phyloP scores from a whole-genome alignment of 2,797 vertebrate genomes.

The Spea hammondii region DNA sequence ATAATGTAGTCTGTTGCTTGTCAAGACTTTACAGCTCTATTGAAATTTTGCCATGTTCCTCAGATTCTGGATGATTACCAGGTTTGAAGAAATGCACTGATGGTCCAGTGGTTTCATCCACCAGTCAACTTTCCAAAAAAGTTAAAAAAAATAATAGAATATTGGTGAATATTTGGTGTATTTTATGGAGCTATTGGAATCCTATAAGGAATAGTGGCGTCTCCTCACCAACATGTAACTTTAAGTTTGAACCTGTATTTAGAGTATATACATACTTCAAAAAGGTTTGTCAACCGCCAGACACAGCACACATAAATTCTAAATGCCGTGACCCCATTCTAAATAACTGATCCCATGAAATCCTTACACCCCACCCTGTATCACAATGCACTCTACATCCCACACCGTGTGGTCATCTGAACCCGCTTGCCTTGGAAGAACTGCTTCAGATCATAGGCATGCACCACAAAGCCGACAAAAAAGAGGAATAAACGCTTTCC shows the following conservation, averaged over 20 bases:
- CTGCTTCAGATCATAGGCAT: constrained; percentile 27
- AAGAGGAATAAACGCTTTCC: background rate
- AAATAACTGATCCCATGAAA: too few species aligned
- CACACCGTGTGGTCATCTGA: constrained; percentile 8
- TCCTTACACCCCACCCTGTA: background rate
- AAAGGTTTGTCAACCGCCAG: constrained; percentile 27
- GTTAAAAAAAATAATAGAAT: too few species aligned
- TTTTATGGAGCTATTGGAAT: too few species aligned
- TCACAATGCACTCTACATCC: background rate
- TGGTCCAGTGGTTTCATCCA: too few species aligned
- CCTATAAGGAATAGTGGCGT: background rate
- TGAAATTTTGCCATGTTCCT: too few species aligned
- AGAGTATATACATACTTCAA: constrained; percentile 21
- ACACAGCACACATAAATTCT: constrained; percentile 12
- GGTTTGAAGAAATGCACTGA: too few species aligned
- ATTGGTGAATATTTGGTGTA: too few species aligned
- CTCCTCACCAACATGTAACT: too few species aligned
- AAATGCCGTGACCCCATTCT: background rate
- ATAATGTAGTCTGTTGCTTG: too few species aligned
- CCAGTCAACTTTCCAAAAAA: too few species aligned
- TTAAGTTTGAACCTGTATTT: background rate
- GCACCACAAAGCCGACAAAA: constrained; percentile 25
- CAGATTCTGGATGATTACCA: too few species aligned
- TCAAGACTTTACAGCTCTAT: too few species aligned
- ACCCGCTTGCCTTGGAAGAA: constrained; percentile 25